A percentile compares a stretch with the other conserved stretches of the same genome.
These are phyloP conservation scores for Calameuta filiformis DNA, from an alignment of 2,888 invertebrate species.

Conservation along the genomic window DNA sequence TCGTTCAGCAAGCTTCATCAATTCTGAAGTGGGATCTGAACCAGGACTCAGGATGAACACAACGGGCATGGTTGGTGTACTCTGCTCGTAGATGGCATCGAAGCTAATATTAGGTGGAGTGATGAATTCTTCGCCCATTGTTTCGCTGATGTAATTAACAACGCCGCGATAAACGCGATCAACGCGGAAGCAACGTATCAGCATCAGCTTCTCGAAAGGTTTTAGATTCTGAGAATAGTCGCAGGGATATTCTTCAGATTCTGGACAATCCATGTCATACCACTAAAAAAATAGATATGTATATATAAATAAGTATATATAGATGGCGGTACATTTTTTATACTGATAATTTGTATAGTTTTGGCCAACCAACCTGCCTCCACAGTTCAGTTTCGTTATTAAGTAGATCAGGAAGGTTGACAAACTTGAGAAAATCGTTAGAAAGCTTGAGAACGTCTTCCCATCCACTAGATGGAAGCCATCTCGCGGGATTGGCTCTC, in stretches of 20 bases:
- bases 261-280: conserved; percentile 88
- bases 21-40: conserved; percentile 90
- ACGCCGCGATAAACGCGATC: conserved; percentile 91
- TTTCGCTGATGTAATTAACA: conserved; percentile 81
- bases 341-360: neutral
- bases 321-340: neutral
- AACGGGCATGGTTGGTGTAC: conserved; percentile 84
- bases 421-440: conserved; percentile 76
- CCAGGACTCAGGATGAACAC: conserved; percentile 95
- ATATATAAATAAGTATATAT: conserved; percentile 11
- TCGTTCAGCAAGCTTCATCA: conserved; percentile 82
- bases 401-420: conserved; percentile 70
- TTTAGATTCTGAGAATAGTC: conserved; percentile 74
- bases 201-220: conserved; percentile 80
- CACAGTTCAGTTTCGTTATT: conserved; percentile 71
- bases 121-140: conserved; percentile 89
- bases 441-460: conserved; percentile 83
- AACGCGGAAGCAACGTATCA: conserved; percentile 89
- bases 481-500: conserved; percentile 74
- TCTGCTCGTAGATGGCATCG: conserved; percentile 87
- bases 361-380: conserved; percentile 72
- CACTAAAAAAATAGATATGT: conserved; percentile 69
- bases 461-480: conserved; percentile 84
- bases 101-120: conserved; percentile 84
- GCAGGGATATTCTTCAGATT: conserved; percentile 77